A percentile compares a stretch with the other conserved stretches of the same genome.
phyloP scores from a whole-genome alignment of 2,113 vertebrate genomes.

The Phylloscopus trochilus region DNA sequence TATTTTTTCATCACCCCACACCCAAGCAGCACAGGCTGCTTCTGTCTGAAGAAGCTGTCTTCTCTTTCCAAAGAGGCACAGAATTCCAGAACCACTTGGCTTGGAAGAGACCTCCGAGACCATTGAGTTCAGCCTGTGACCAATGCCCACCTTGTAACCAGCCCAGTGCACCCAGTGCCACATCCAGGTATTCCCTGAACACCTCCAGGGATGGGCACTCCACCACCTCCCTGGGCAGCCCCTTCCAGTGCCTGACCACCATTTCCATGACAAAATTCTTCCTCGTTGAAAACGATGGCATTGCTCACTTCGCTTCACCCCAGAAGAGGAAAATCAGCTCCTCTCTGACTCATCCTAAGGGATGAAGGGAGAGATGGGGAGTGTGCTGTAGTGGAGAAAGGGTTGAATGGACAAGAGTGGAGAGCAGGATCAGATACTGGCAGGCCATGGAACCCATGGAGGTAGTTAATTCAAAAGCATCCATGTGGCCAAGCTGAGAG shows the following conservation, averaged over 20 bases:
- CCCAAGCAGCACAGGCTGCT: not conserved
- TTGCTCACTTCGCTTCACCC: not conserved
- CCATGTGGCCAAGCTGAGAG: not conserved
- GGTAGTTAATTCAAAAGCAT: not conserved
- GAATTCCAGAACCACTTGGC: not conserved
- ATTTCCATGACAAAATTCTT: not conserved
- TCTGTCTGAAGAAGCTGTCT: fast-evolving
- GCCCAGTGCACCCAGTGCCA: not conserved
- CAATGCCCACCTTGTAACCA: not conserved
- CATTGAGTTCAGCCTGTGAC: not conserved
- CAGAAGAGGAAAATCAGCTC: not conserved
- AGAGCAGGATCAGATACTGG: not conserved
- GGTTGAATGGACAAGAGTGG: too few species aligned
- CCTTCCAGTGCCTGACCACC: not conserved
- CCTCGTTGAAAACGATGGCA: not conserved
- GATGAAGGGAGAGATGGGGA: not conserved
- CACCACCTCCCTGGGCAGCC: not conserved
- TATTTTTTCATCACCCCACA: not conserved
- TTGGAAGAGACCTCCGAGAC: not conserved
- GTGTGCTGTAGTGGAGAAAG: fast-evolving
- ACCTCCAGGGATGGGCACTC: not conserved
- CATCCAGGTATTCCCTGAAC: not conserved
- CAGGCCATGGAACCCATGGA: fast-evolving
- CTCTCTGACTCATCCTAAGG: not conserved
- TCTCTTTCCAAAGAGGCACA: not conserved